phyloP scores from a whole-genome alignment of 2,797 vertebrate species.

The Smutsia temminckii region DNA sequence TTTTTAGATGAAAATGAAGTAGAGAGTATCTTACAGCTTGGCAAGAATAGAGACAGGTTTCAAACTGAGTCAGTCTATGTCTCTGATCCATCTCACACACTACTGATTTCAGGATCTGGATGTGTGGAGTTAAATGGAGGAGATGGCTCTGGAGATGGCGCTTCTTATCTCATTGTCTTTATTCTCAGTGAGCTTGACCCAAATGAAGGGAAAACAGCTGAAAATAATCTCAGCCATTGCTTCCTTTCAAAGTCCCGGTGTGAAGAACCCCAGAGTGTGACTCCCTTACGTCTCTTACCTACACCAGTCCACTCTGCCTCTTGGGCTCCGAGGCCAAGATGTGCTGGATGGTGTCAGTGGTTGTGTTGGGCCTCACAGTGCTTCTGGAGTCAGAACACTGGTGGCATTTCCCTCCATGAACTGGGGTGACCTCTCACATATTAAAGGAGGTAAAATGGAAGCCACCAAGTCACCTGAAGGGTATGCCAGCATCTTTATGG shows the following conservation, averaged over 20 bases:
- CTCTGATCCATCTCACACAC: not conserved
- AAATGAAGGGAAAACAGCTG: not conserved
- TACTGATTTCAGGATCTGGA: not conserved
- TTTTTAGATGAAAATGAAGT: not conserved
- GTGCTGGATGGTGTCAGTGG: too few relatives aligned
- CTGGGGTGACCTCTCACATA: not conserved
- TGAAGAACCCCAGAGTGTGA: not conserved
- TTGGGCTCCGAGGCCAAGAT: accelerated
- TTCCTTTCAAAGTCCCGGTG: not conserved
- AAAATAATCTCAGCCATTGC: not conserved
- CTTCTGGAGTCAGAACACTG: not conserved
- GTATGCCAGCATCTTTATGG: not conserved
- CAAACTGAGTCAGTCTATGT: not conserved
- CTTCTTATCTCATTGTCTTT: not conserved
- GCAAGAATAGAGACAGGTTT: not conserved
- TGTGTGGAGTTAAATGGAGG: too few relatives aligned
- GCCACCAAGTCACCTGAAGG: too few relatives aligned
- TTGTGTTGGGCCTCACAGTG: not conserved
- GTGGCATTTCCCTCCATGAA: not conserved
- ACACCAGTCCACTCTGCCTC: not conserved
- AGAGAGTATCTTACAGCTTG: not conserved
- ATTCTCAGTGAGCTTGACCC: not conserved
- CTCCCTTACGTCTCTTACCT: not conserved
- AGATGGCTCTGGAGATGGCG: too few relatives aligned
- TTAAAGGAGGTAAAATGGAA: not conserved